A percentile compares a stretch with the other conserved stretches of the same genome.
phyloP scores from a whole-genome alignment of 1,140 invertebrate genomes.

The Oscheius sp. region DNA sequence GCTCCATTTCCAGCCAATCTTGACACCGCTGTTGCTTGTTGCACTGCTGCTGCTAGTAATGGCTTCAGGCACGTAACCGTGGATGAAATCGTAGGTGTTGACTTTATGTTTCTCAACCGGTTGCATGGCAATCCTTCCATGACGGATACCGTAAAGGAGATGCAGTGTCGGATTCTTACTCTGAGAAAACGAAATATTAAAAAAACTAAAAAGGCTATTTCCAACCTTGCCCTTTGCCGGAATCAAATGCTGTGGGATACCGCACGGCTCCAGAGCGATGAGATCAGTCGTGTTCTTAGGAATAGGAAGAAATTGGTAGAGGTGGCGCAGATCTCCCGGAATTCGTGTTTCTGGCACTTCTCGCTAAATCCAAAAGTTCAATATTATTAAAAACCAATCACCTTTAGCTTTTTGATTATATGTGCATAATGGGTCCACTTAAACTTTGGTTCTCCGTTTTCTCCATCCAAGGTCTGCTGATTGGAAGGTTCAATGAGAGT shows the following conservation, averaged over 20 bases:
- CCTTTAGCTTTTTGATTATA: background rate
- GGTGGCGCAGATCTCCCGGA: background rate
- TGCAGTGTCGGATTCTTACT: no score
- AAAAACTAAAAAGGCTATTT: no score
- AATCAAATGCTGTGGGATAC: no score
- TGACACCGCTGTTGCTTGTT: background rate
- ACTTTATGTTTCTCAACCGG: background rate
- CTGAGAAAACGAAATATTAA: no score
- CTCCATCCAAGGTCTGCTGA: background rate
- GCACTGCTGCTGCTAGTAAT: no score
- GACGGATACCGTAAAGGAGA: no score
- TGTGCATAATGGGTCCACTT: background rate
- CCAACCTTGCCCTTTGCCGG: no score
- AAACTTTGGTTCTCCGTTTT: background rate
- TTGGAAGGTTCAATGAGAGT: background rate
- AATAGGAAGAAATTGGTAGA: background rate
- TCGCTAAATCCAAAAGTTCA: background rate
- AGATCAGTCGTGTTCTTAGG: background rate
- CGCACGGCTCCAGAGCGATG: background rate
- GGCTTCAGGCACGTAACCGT: background rate
- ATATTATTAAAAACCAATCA: background rate
- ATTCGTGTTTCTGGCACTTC: slow-evolving; percentile 1
- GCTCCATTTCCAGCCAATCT: background rate
- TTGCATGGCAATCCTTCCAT: background rate
- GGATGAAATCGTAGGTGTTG: background rate